Evolutionary conservation across 1,140 invertebrate genomes (phyloP), one percentile per base, ranked within the genome.

Genomic region (Bombus waltoni): DNA sequence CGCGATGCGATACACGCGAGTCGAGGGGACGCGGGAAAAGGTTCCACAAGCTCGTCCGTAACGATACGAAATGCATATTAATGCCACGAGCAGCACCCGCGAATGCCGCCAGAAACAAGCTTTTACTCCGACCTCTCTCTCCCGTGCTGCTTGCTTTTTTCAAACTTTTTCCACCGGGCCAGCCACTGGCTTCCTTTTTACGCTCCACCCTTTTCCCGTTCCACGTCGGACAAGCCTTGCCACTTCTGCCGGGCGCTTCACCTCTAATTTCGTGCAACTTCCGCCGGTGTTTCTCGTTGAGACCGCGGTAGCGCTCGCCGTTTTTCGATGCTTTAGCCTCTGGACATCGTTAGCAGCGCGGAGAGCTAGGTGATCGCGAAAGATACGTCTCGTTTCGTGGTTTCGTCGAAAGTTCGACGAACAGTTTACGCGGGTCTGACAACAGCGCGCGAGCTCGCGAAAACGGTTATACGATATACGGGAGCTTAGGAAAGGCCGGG

Each of bases 61-160:
- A 83, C 77, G 78, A 85, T 81, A 79, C 76, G 83, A 85, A 73
- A 85, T 85, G 70, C 68, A 80, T 81, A 85, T 81, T 85, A 85
- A 85, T 85, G 76, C 77, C 32, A 15, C 2, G 68, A 47, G 6
- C 40, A 35, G 53, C 32, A 28, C 22, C 6, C 35, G 53, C 35
- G 38, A 40, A 40, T 68, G 18, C 74, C 77, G 77, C 10, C 77
- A 59, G 77, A 62, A 80, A 70, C 81, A 77, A 83, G 47, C 82
- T 83, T 83, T 78, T 83, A 40, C 53, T 72, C 35, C 35, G n/a
- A 42, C 73, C 57, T 40, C 62, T n/a, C 62, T 22, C 15, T 40
- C 22, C 35, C 11, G n/a, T 35, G 8, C 13, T 15, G 42, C 18
- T 38, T 38, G 5, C 57, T 80, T 75, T 86, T 82, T 81, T 59